Base-by-base conservation (phyloP, 2,888 invertebrate species). In the Tipula confusa region DNA sequence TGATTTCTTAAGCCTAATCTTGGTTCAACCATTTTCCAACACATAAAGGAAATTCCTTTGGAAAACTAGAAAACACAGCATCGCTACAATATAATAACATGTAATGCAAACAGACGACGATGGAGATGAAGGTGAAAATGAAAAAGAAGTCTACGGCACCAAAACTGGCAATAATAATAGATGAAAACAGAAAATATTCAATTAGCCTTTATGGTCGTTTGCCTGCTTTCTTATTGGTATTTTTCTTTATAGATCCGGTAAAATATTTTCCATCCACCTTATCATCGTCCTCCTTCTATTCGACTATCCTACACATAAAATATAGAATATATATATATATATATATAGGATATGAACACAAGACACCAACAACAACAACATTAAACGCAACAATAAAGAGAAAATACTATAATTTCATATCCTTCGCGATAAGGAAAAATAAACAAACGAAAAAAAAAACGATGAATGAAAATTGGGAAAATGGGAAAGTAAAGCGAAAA, bases 121-220 rank as follows among this genome's bases (percentile, higher is more conserved):
- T 1, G 7, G 6, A n/a, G 29, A 80, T n/a, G 15, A 80, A 28
- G 79, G 11, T n/a, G 11, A 29, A 79, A 79, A 79, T 2, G n/a
- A n/a, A n/a, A n/a, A n/a, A n/a, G n/a, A n/a, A 80, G n/a, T 13
- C 0, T 13, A 28, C 9, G 29, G 29, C 80, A 80, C 24, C 80
- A 29, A 29, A 29, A 13, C 29, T n/a, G 29, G 29, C 80, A 29
- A 80, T 28, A 24, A 79, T 29, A 79, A 28, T 64, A 64, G 64
- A 64, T 64, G 64, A 80, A 80, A 80, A 80, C 29, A 80, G 31
- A 36, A 82, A 31, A 82, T 82, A 82, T 82, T 82, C 82, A 82
- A 82, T 82, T 82, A 82, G 82, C 82, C 82, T 82, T 82, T 82
- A 82, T 38, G 18, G 36, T 38, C 28, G 28, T 82, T 82, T 82